A percentile compares a stretch with the other conserved stretches of the same genome.
phyloP scores from a whole-genome alignment of 2,797 vertebrate species.

The Paratrypauchen microcephalus region DNA sequence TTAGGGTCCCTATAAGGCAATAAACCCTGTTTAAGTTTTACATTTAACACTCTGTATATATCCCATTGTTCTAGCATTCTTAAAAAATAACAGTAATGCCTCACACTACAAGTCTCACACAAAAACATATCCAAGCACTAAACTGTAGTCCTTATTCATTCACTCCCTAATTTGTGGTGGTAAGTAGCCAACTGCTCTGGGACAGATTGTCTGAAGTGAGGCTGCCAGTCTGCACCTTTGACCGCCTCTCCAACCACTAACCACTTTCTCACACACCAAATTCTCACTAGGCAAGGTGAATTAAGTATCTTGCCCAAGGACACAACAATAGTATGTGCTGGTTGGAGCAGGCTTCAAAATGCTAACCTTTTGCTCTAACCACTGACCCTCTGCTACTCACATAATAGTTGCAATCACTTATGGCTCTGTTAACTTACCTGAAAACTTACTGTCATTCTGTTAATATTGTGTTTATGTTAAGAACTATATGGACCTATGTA shows the following conservation, averaged over 20 bases:
- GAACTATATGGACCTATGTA: too few species aligned
- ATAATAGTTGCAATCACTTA: background rate
- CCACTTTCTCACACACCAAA: too few species aligned
- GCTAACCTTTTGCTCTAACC: background rate
- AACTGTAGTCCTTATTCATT: too few species aligned
- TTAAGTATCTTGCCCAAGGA: background rate
- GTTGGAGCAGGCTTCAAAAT: background rate
- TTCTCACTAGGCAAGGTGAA: too few species aligned
- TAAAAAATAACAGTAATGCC: background rate
- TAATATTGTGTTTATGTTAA: too few species aligned
- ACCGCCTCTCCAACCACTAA: too few species aligned
- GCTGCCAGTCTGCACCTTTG: too few species aligned
- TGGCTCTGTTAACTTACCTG: too few species aligned
- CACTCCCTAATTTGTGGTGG: too few species aligned
- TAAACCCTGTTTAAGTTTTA: background rate
- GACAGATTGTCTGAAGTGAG: background rate
- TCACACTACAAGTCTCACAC: background rate
- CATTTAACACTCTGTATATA: background rate
- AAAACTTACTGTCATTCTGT: too few species aligned
- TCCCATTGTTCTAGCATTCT: background rate
- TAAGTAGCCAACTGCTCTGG: background rate
- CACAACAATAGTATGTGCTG: background rate
- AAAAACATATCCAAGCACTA: too few species aligned
- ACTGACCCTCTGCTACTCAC: background rate
- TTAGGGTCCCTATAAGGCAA: constrained; percentile 78